A percentile compares a stretch with the other conserved stretches of the same genome.
Evolutionary conservation across 1,140 invertebrate species (phyloP).

Genomic region (Periplaneta americana): DNA sequence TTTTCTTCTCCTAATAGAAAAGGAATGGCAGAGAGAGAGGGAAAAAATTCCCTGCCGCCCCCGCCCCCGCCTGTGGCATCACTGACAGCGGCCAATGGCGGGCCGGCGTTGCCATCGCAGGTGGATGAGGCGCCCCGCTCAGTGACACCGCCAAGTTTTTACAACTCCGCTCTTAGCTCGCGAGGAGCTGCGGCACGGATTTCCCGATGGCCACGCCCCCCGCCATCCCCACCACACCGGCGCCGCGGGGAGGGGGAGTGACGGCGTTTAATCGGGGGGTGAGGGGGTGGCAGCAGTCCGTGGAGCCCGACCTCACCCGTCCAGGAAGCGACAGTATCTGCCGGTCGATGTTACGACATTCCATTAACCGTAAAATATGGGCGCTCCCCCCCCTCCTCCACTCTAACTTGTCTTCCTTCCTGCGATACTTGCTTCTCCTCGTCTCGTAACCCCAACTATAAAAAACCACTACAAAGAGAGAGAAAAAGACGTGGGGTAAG

Average conservation of each 20-base stretch:
- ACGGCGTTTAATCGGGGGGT: neutral
- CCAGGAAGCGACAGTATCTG: neutral
- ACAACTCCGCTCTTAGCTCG: neutral
- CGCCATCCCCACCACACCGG: neutral
- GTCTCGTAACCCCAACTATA: too few species aligned
- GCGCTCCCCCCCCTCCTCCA: neutral
- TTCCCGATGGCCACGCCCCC: neutral
- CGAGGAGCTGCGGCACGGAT: neutral
- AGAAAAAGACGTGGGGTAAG: neutral
- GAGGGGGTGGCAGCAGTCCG: neutral
- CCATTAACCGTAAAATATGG: conserved; percentile 19
- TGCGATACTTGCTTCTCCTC: neutral
- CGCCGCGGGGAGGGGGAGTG: neutral
- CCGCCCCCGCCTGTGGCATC: neutral
- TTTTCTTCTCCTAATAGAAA: neutral
- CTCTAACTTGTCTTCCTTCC: neutral
- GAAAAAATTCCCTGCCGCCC: neutral
- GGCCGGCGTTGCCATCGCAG: neutral
- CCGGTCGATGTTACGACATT: conserved; percentile 16
- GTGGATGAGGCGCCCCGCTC: neutral
- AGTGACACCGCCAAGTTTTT: neutral
- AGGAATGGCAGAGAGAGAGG: neutral
- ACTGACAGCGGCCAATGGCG: neutral
- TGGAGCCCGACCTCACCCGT: too few species aligned
- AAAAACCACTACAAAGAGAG: neutral